Evolutionary conservation across 92 coral and sea anemone genomes (phyloP), one percentile per base, ranked within the genome.

Genomic region (Ricordea florida): DNA sequence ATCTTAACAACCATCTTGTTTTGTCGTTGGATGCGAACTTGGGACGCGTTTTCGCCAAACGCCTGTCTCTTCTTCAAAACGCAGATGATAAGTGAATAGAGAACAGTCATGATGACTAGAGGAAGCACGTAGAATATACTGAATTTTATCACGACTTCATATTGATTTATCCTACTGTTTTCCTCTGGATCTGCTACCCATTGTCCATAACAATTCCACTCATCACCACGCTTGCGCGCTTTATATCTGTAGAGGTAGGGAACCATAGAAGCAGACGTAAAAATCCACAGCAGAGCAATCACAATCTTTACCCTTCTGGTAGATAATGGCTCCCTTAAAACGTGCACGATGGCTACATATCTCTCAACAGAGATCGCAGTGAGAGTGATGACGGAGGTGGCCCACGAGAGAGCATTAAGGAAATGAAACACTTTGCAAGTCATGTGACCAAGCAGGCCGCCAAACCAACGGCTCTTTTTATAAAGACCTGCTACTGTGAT

Each of bases 291-390:
- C 5, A 30, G 56, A 2, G 52, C 27, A 7, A 68, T 35, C 10
- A 40, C 49, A 15, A 78, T 64, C 57, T 57, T 42, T 6, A 80
- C 91, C 7, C 83, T 62, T 10, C 62, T 51, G 15, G 69, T 34
- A 49, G 70, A 62, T 32, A 86, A 52, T 18, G 91, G 87, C 28
- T 57, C 51, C 43, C 70, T 77, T 29, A 69, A 34, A 11, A 80
- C 74, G 32, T 70, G 80, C 34, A 86, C 91, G 11, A 86, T 74
- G 59, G 91, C 91, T 3, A 80, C 33, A 46, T 85, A 85, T 61
- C 91, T 50, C 56, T 85, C 91, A 50, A 75, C 44, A 3, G 91
- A 73, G 23, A 86, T 86, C 36, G 74, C 78, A 1, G 78, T 72
- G 10, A 85, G 80, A 6, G 91, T 85, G 24, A 74, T 37, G 15